These are phyloP conservation scores for Myotis lucifugus DNA, from an alignment of 2,113 vertebrate genomes.

Conservation along the genomic window DNA sequence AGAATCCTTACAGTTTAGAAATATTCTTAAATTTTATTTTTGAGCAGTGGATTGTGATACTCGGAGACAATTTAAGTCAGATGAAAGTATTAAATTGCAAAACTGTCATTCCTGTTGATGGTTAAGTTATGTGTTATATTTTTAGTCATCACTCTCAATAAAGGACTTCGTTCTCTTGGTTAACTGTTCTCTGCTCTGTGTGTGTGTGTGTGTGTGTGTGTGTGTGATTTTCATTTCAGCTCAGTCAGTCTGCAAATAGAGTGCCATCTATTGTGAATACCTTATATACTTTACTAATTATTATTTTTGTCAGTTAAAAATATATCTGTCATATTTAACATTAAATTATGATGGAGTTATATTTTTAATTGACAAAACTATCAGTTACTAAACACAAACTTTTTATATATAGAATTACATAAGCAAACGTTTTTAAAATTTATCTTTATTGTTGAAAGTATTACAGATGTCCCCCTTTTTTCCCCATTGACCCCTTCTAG, in stretches of 20 bases:
- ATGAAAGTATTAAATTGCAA: background rate
- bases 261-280: background rate
- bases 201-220: background rate
- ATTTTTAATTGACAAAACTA: background rate
- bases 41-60: background rate
- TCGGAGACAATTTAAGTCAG: background rate
- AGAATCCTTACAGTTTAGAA: background rate
- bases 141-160: background rate
- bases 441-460: no score
- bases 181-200: background rate
- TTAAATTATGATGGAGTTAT: background rate
- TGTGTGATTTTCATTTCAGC: background rate
- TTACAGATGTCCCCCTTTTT: no score
- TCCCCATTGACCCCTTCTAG: no score
- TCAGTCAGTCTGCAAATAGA: background rate
- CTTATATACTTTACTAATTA: background rate
- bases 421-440: background rate
- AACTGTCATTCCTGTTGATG: background rate
- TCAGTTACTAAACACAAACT: background rate
- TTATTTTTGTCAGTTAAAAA: no score
- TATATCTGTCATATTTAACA: no score
- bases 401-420: background rate
- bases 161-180: background rate
- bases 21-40: background rate
- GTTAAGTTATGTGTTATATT: background rate